phyloP scores from a whole-genome alignment of 2,888 invertebrate species.

The Macrosiphum euphorbiae region DNA sequence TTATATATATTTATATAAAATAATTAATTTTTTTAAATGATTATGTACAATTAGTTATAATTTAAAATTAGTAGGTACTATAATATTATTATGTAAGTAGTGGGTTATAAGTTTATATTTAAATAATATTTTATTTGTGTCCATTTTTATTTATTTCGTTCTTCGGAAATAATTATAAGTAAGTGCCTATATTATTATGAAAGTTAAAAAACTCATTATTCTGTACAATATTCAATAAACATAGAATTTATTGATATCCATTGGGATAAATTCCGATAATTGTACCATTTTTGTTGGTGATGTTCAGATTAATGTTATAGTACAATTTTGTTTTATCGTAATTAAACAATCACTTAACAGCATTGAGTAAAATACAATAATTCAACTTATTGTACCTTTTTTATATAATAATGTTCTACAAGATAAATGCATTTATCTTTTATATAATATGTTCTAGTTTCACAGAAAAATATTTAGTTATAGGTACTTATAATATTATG shows the following conservation, averaged over 20 bases:
- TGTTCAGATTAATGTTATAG: neutral
- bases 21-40: conserved; percentile 12
- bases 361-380: neutral
- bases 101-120: neutral
- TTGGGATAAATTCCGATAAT: too few species aligned
- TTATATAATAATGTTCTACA: conserved; percentile 21
- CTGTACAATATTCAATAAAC: neutral
- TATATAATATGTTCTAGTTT: neutral
- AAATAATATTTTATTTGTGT: neutral
- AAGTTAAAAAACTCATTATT: neutral
- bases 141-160: neutral
- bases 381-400: neutral
- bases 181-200: neutral
- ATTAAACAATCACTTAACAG: neutral
- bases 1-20: neutral
- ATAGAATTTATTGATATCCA: neutral
- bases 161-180: neutral
- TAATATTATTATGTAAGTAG: neutral
- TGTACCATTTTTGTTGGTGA: neutral
- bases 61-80: conserved; percentile 10
- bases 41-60: neutral
- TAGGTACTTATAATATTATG: conserved; percentile 12
- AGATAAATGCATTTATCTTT: conserved; percentile 35
- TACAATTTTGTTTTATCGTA: neutral
- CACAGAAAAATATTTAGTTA: conserved; percentile 9